Base-by-base conservation (phyloP, 1,140 invertebrate genomes). In the Triops longicaudatus region DNA sequence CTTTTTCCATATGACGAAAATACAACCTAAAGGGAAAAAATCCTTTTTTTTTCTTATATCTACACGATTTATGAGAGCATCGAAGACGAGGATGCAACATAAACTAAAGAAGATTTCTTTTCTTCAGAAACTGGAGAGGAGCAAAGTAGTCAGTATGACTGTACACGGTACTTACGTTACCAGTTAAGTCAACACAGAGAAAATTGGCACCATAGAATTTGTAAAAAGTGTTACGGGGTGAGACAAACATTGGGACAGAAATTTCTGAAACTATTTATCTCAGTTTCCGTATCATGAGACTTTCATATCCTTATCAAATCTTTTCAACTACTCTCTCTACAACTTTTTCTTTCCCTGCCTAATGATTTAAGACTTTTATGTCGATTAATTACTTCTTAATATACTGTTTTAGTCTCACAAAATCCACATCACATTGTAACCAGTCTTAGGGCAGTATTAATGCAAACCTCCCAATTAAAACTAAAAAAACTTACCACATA, bases 121-220 rank as follows among this genome's bases (percentile, higher is more conserved):
- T 37, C 7, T 2, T 37, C 31, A 2, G 31, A 37, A 37, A 37
- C 31, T 2, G 14, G 22, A 6, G 50, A 14, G 14, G 50, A 17
- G 50, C 50, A 63, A 63, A 63, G 31, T 37, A 37, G 50, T 63
- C 50, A 63, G 50, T 63, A 63, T 63, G 50, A 63, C 50, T 63
- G 50, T 63, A 63, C 50, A 63, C 50, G 50, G 50, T 37, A 37
- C 31, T 37, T 37, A 63, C 50, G 50, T 63, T 6, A 63, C 50
- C 50, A 63, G 50, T 63, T 37, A 37, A 63, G 22, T 63, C 50
- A 63, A 22, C 50, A 63, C 50, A n/a, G 50, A 37, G 31, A 7
- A 17, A 63, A 63, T 63, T 63, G 50, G 50, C 50, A 63, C 50
- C 50, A 63, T 63, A 63, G 50, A 63, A 63, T 63, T 63, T 63